phyloP scores from a whole-genome alignment of 2,797 vertebrate species.

The Amblyopsis hoosieri region DNA sequence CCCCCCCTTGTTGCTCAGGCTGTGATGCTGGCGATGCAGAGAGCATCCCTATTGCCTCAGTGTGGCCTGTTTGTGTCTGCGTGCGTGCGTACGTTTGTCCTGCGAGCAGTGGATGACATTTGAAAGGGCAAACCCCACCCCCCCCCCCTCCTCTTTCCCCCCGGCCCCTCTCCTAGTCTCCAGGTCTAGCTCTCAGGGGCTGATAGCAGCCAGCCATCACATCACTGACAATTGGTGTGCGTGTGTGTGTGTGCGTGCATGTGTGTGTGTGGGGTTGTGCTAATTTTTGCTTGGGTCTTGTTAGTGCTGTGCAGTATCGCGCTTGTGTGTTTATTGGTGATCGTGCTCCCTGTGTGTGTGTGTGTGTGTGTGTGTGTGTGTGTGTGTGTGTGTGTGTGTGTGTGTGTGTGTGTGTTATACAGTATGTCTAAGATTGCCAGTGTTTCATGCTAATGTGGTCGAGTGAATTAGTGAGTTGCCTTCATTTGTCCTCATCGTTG shows the following conservation, averaged over 20 bases:
- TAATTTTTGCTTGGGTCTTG: not conserved
- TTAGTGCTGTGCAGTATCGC: not conserved
- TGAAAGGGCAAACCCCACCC: conserved; percentile 55
- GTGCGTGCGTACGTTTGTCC: conserved; percentile 40
- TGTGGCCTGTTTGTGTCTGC: conserved; percentile 18
- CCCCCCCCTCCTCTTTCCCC: conserved; percentile 30
- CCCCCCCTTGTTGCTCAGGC: conserved; percentile 33
- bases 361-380: no score
- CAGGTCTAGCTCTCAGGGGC: conserved; percentile 55
- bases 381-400: not conserved
- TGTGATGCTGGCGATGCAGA: conserved; percentile 48
- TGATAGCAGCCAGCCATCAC: conserved; percentile 54
- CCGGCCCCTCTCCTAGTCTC: conserved; percentile 27
- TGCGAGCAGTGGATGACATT: conserved; percentile 70
- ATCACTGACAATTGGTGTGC: conserved; percentile 53
- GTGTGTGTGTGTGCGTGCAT: conserved; percentile 21
- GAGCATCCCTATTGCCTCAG: conserved; percentile 43
- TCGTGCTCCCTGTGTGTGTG: conserved; percentile 28
- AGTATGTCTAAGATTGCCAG: conserved; percentile 20
- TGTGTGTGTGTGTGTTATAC: no score
- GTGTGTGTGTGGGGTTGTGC: conserved; percentile 5
- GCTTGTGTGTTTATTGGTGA: conserved; percentile 38
- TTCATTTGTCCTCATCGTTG: conserved; percentile 75
- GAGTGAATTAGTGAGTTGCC: conserved; percentile 68
- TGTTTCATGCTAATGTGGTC: conserved; percentile 69